A percentile compares a stretch with the other conserved stretches of the same genome.
phyloP scores from a whole-genome alignment of 2,113 vertebrate species.

The Seriola dumerili region DNA sequence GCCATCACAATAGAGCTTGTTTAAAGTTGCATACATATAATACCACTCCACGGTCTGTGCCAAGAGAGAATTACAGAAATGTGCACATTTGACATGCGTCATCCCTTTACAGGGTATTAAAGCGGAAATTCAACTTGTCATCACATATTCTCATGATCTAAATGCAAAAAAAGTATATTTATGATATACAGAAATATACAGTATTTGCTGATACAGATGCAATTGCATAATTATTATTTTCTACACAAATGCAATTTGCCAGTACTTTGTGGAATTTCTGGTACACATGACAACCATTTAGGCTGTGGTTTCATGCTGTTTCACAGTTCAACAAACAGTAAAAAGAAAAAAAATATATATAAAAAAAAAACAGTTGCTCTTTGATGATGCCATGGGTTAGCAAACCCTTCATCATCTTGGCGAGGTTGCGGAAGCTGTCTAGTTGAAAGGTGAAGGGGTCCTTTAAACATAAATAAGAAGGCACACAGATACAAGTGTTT shows the following conservation, averaged over 20 bases:
- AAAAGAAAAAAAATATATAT: not conserved
- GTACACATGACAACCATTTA: not conserved
- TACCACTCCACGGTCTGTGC: conserved; percentile 6
- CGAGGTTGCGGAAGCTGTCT: not conserved
- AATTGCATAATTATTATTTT: not conserved
- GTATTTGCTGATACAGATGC: no score
- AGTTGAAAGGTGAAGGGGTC: not conserved
- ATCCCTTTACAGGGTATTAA: not conserved
- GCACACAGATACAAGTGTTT: not conserved
- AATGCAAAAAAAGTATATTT: conserved; percentile 2
- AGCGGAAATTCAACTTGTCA: not conserved
- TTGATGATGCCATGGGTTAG: not conserved
- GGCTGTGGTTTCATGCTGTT: not conserved
- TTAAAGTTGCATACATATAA: conserved; percentile 2
- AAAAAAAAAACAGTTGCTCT: not conserved
- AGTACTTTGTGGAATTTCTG: not conserved
- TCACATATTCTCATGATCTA: not conserved
- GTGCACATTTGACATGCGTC: not conserved
- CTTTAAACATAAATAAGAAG: not conserved
- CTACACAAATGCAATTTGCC: not conserved
- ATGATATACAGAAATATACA: no score
- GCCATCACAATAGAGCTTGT: conserved; percentile 7
- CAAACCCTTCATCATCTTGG: no score
- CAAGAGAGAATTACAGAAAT: conserved; percentile 12
- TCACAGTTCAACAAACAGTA: not conserved